These are phyloP conservation scores for Diaprepes abbreviatus DNA, from an alignment of 2,888 invertebrate genomes.

Conservation along the genomic window DNA sequence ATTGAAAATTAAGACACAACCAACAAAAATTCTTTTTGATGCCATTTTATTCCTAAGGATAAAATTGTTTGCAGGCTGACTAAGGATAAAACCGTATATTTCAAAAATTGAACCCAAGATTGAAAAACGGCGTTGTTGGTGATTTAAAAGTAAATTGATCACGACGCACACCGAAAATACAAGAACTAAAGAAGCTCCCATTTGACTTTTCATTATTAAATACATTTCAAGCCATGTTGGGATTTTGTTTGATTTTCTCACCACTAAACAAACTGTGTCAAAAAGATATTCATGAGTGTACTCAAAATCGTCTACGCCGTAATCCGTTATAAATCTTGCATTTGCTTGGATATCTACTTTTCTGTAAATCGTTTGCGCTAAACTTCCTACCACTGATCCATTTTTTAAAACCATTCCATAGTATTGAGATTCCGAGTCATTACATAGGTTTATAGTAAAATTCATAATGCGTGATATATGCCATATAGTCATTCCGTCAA, in stretches of 20 bases:
- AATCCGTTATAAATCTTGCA: slow-evolving; percentile 64
- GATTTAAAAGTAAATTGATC: slow-evolving; percentile 1
- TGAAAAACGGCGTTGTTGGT: background rate
- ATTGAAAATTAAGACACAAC: background rate
- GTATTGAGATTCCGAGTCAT: slow-evolving; percentile 46
- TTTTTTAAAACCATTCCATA: slow-evolving; percentile 25
- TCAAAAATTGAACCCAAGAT: background rate
- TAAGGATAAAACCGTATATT: slow-evolving; percentile 4
- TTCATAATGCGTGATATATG: slow-evolving; percentile 5
- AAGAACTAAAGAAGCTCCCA: background rate
- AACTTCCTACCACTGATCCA: slow-evolving; percentile 56
- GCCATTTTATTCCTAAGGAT: background rate
- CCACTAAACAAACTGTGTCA: slow-evolving; percentile 66
- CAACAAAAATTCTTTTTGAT: slow-evolving; percentile 6
- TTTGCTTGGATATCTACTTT: slow-evolving; percentile 65
- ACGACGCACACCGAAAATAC: background rate
- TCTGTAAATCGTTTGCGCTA: slow-evolving; percentile 63
- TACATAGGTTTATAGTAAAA: background rate
- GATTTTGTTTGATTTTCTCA: slow-evolving; percentile 64
- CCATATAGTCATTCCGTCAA: slow-evolving; percentile 60
- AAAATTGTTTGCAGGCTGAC: background rate
- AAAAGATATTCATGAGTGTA: slow-evolving; percentile 63
- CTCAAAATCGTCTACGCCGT: slow-evolving; percentile 62
- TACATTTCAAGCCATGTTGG: slow-evolving; percentile 66
- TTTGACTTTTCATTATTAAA: background rate